phyloP scores from a whole-genome alignment of 2,797 vertebrate genomes.

The Myotis findleyi region DNA sequence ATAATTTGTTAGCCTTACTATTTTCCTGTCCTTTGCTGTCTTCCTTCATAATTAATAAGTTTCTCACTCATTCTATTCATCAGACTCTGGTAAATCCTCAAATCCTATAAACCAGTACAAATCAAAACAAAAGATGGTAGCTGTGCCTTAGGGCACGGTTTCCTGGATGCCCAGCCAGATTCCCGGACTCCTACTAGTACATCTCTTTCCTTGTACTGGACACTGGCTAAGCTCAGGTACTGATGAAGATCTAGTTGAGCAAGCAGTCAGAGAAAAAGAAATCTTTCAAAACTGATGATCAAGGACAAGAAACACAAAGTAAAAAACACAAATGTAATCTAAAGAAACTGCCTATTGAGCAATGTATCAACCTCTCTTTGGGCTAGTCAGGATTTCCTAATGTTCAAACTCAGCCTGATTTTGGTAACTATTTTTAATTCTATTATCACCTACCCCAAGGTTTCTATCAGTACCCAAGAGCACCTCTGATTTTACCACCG shows the following conservation, averaged over 20 bases:
- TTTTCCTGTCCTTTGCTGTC: background rate
- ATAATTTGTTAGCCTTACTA: background rate
- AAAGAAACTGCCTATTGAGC: constrained; percentile 20
- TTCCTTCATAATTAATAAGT: constrained; percentile 34
- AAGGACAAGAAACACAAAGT: background rate
- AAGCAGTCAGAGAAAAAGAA: background rate
- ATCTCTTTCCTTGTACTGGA: background rate
- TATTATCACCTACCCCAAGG: background rate
- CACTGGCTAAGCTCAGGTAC: background rate
- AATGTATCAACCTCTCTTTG: background rate
- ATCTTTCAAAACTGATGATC: background rate
- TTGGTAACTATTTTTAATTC: background rate
- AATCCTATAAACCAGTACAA: background rate
- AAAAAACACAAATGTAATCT: background rate
- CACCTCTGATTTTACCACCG: constrained; percentile 3
- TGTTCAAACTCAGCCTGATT: background rate
- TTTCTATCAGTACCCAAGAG: background rate
- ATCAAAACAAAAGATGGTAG: background rate
- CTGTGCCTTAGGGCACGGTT: background rate
- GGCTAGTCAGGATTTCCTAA: background rate
- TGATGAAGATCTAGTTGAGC: background rate
- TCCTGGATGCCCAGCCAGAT: background rate
- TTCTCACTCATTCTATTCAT: constrained; percentile 31
- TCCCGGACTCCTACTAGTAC: background rate
- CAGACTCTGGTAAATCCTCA: constrained; percentile 27